Evolutionary conservation across 1,140 invertebrate genomes (phyloP).

Genomic region (Musca domestica): DNA sequence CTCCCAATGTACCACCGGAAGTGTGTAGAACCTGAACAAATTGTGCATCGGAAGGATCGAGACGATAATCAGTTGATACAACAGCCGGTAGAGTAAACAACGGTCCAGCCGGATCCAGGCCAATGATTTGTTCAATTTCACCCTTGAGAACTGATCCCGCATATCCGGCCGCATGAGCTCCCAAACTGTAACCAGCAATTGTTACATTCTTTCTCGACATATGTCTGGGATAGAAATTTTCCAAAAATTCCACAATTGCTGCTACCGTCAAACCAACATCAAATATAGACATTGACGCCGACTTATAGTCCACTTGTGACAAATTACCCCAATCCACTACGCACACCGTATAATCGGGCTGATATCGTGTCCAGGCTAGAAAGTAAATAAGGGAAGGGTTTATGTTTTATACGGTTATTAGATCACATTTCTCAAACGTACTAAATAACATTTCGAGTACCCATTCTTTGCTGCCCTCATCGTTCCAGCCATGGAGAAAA

Average conservation of each 20-base stretch:
- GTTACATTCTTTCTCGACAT: conserved; percentile 60
- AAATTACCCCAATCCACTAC: conserved; percentile 66
- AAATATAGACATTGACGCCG: conserved; percentile 50
- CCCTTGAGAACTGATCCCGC: conserved; percentile 62
- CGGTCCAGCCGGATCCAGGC: conserved; percentile 82
- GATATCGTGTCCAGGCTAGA: conserved; percentile 44
- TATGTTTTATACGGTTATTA: not conserved
- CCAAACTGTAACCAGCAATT: conserved; percentile 80
- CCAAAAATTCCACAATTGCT: conserved; percentile 61
- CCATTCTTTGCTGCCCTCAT: conserved; percentile 49
- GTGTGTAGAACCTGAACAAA: conserved; percentile 93
- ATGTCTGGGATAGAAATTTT: conserved; percentile 51
- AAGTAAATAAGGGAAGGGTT: not conserved
- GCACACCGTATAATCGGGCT: conserved; percentile 44
- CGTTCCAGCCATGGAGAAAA: conserved; percentile 51
- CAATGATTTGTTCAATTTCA: conserved; percentile 53
- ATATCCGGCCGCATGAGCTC: conserved; percentile 84
- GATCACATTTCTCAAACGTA: conserved; percentile 25
- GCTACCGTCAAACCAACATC: conserved; percentile 64
- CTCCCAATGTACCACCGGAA: conserved; percentile 75
- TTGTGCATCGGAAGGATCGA: conserved; percentile 71
- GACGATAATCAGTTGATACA: conserved; percentile 63
- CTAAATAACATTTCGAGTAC: conserved; percentile 43
- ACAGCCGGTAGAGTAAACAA: conserved; percentile 64
- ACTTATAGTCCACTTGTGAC: conserved; percentile 57